Evolutionary conservation across 2,797 vertebrate genomes (phyloP), one percentile per base, ranked within the genome.

Genomic region (Pseudochirops corinnae): DNA sequence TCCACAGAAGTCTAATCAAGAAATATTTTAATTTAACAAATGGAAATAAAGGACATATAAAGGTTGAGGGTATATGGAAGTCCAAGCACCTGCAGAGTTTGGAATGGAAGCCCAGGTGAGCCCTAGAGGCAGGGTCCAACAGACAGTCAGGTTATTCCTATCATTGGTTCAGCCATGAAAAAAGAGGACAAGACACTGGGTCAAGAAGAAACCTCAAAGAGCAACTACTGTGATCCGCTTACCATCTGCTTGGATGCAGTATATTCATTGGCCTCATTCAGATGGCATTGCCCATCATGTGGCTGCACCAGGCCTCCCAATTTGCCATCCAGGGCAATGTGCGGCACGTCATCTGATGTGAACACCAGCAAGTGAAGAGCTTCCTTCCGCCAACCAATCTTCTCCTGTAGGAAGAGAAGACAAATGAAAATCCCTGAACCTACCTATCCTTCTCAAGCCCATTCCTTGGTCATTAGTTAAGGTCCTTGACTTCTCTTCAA

Each of bases 361-460:
- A 99, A 99, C 92, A 99, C 99, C 98, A 99, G 98, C 97, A 99
- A 98, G 97, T 99, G 99, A 95, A 99, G 99, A 0, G 99, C 99
- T 93, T 99, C 99, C 96, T 99, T 99, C 67, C 99, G 99, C 99
- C 99, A 99, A 56, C 99, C 99, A 0, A 99, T 99, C 97, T 99
- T 99, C 82, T 99, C 99, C 99, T 99, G 98, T 26, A 18, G 31
- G 90, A 92, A 96, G 0, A 57, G 90, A 95, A 60, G 29, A 12
- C 0, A 3, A 82, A 7, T 21, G 16, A 3, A 52, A 26, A 28
- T 50, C 33, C 60, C 50, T 92, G 52, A 2, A 92, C 31, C 92
- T 93, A 10, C 46, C 39, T 26, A 21, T 87, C 74, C 74, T 87
- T 87, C 62, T 74, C 33, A n/a, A 74, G 14, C 14, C 62, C 7